Evolutionary conservation across 2,797 vertebrate species (phyloP), one percentile per base, ranked within the genome.

Genomic region (Falco naumanni): DNA sequence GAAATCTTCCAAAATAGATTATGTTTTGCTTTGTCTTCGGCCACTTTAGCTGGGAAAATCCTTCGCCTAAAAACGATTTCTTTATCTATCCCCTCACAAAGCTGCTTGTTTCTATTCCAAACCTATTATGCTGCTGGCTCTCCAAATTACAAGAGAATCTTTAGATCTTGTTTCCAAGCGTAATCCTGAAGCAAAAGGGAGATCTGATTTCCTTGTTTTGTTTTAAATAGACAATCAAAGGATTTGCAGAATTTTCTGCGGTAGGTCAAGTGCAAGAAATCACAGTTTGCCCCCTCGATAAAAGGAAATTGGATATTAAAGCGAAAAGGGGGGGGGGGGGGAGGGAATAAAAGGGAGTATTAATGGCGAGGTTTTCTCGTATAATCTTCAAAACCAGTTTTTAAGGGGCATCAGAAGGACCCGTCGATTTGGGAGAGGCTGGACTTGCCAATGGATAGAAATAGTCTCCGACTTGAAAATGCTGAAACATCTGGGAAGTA

Each of bases 191-290:
- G 97, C 95, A 97, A 98, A 98, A 96, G 92, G 70, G 96, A 93
- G 96, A 97, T 92, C 96, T 95, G 95, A 96, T 98, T 98, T 98
- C 97, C 97, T 98, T 95, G 97, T 98, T 98, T 98, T 98, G 97
- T 98, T 98, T 98, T 98, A 98, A 98, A 98, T 93, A 98, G 97
- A 97, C 97, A 98, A 96, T 98, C 98, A 98, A 97, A 97, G 97
- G 97, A 97, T 98, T 98, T 98, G 97, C 81, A 95, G 96, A 97
- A 96, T 98, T 97, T 98, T 97, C 98, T 98, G 98, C 98, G 98
- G 98, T 98, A 98, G 98, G 98, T 98, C 98, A 98, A 98, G 98
- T 98, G 98, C 97, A 96, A 98, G 97, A 97, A 98, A 97, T 97
- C 97, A 97, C 95, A 89, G 89, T 95, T 97, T 96, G 93, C 89